A percentile compares a stretch with the other conserved stretches of the same genome.
Conservation (phyloP, 2,888 invertebrate species). For the Drosophila peninsularis region DNA sequence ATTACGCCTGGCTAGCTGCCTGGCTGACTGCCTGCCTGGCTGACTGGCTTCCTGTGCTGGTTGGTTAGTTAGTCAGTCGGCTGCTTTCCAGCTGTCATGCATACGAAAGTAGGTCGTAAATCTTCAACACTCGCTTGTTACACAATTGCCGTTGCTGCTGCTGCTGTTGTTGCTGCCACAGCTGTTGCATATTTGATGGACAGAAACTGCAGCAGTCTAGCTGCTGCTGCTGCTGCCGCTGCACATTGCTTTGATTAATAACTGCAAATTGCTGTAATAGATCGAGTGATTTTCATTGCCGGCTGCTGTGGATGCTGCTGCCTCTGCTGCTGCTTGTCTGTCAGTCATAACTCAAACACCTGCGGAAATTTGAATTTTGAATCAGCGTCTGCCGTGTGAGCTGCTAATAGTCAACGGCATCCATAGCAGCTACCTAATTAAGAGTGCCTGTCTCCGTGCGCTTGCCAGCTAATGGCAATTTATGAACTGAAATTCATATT, state of each 20-base stretch:
- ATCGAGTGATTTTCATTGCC: slow-evolving; percentile 66
- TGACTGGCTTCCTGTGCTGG: slow-evolving; percentile 27
- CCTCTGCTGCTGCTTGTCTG: neutral
- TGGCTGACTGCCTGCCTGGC: slow-evolving; percentile 18
- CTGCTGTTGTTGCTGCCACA: slow-evolving; percentile 14
- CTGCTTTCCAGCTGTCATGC: slow-evolving; percentile 72
- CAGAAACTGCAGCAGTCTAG: slow-evolving; percentile 28
- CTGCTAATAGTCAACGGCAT: slow-evolving; percentile 6
- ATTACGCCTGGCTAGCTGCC: slow-evolving; percentile 26
- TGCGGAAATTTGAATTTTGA: slow-evolving; percentile 49
- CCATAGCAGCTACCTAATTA: slow-evolving; percentile 19
- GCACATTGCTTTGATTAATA: slow-evolving; percentile 72
- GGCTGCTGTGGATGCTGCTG: slow-evolving; percentile 1
- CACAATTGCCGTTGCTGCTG: slow-evolving; percentile 31
- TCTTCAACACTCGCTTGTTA: slow-evolving; percentile 55
- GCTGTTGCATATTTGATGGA: slow-evolving; percentile 61
- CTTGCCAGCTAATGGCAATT: slow-evolving; percentile 7
- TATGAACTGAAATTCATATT: slow-evolving; percentile 16
- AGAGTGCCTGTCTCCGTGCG: neutral
- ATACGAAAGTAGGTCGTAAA: slow-evolving; percentile 78
- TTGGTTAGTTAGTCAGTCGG: slow-evolving; percentile 67
- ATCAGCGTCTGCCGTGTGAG: slow-evolving; percentile 28
- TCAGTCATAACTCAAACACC: slow-evolving; percentile 48
- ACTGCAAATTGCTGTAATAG: slow-evolving; percentile 75
- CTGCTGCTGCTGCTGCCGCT: neutral